Conservation (phyloP, 1,140 invertebrate genomes). For the Drosophila kepulauana region DNA sequence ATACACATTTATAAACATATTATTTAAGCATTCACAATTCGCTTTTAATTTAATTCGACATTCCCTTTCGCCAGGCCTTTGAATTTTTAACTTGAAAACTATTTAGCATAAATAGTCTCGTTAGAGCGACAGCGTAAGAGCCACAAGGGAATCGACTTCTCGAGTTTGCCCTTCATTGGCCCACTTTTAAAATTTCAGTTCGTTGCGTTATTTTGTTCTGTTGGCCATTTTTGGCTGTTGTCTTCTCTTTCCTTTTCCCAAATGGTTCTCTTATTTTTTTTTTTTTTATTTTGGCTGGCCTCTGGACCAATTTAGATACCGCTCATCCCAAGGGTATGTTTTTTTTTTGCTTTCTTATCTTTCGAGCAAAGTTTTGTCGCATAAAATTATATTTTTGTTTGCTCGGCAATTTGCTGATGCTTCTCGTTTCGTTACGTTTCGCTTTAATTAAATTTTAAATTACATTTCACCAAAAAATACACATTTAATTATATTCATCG, state of each 20-base stretch:
- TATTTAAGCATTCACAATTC: conserved; percentile 79
- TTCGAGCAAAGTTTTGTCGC: conserved; percentile 20
- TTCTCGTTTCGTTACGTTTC: background rate
- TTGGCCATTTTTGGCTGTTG: background rate
- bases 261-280: conserved; percentile 7
- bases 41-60: conserved; percentile 77
- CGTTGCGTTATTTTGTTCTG: conserved; percentile 1
- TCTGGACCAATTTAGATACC: conserved; percentile 50
- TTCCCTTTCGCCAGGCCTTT: conserved; percentile 20
- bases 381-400: conserved; percentile 47
- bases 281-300: conserved; percentile 9
- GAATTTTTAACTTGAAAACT: conserved; percentile 59
- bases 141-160: conserved; percentile 57
- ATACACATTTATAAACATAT: conserved; percentile 55
- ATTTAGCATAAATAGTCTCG: conserved; percentile 82
- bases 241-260: conserved; percentile 11
- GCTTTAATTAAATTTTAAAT: conserved; percentile 24
- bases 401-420: conserved; percentile 1
- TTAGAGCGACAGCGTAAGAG: background rate
- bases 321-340: conserved; percentile 37
- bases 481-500: conserved; percentile 6
- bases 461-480: background rate
- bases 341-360: conserved; percentile 39
- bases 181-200: conserved; percentile 34
- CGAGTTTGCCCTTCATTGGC: conserved; percentile 23